Percentiles rank a stretch among this genome's conserved stretches.
Evolutionary conservation across 1,140 invertebrate species (phyloP).

Genomic region (Drosophila parabipectinata): DNA sequence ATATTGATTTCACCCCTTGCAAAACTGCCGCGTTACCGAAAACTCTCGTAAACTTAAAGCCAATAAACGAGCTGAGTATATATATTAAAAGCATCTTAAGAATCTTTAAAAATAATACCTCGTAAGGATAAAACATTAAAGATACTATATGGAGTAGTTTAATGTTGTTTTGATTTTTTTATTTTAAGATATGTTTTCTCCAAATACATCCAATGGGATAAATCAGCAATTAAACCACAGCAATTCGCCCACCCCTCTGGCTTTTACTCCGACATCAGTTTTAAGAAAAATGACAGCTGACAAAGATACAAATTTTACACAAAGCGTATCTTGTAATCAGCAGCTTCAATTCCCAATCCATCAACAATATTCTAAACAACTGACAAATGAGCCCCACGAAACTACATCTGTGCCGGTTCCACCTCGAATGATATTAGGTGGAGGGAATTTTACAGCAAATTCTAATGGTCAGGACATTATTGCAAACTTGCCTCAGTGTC

Average conservation of each 20-base stretch:
- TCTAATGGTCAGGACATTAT: slow-evolving; percentile 39
- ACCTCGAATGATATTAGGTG: slow-evolving; percentile 79
- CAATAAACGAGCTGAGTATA: no score
- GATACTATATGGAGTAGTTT: no score
- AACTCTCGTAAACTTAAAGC: no score
- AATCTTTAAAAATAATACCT: no score
- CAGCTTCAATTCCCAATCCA: slow-evolving; percentile 68
- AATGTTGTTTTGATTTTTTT: not conserved
- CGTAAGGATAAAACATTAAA: no score
- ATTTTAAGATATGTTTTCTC: slow-evolving; percentile 34
- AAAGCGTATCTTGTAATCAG: slow-evolving; percentile 45
- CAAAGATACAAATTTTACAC: slow-evolving; percentile 86
- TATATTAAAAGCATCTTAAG: slow-evolving; percentile 20
- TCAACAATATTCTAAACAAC: slow-evolving; percentile 82
- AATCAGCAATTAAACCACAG: slow-evolving; percentile 44
- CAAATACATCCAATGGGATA: slow-evolving; percentile 26
- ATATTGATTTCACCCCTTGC: no score
- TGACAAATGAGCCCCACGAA: slow-evolving; percentile 26
- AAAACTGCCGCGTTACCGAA: no score
- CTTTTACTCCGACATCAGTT: slow-evolving; percentile 95
- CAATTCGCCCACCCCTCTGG: slow-evolving; percentile 88
- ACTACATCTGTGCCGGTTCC: slow-evolving; percentile 43
- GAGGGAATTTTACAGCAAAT: slow-evolving; percentile 56
- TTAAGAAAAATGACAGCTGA: slow-evolving; percentile 97
- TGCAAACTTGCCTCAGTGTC: slow-evolving; percentile 47